Base-by-base conservation (phyloP, 2,113 vertebrate genomes). In the Potamarius usumacintae region DNA sequence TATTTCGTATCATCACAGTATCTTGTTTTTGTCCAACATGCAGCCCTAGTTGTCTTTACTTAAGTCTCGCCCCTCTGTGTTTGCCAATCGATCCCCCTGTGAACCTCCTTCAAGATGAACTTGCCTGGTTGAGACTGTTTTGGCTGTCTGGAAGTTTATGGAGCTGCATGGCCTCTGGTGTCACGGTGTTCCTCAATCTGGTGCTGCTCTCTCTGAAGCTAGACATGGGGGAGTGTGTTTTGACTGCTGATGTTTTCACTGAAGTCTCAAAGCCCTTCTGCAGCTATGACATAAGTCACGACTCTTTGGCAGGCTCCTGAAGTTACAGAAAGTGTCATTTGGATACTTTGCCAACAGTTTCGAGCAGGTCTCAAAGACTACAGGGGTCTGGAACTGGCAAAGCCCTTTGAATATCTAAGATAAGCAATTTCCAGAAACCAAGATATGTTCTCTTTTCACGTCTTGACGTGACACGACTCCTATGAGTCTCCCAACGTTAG, bases 391-490 rank as follows among this genome's bases (percentile, higher is more conserved):
- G 15, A 48, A 72, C 34, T 48, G 17, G 71, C 34, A 69, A 30
- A 67, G n/a, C 14, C n/a, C n/a, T 10, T 67, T 7, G 5, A 3
- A 9, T 74, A 48, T 42, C 17, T 7, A 48, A 48, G 17, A 42
- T 48, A 22, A 48, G 18, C 15, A 11, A 42, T 78, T 78, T 25
- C 25, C 50, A 53, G 50, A 55, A 78, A 53, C 25, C 25, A 25
- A n/a, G 0, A 53, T 17, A 78, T 52, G 12, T 12, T 14, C 14
- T 78, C 58, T 78, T 34, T 86, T 80, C 57, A 90, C 87, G 85
- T 90, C 89, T 42, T n/a, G 42, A 52, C 14, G 42, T 14, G 89
- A 84, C 83, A 90, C 87, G 0, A 85, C 82, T 12, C 89, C 89
- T 10, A 82, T 14, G 0, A 90, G 85, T 53, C 42, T 83, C 7